Base-by-base conservation (phyloP, 1,140 invertebrate species). In the Anastatus disparis region DNA sequence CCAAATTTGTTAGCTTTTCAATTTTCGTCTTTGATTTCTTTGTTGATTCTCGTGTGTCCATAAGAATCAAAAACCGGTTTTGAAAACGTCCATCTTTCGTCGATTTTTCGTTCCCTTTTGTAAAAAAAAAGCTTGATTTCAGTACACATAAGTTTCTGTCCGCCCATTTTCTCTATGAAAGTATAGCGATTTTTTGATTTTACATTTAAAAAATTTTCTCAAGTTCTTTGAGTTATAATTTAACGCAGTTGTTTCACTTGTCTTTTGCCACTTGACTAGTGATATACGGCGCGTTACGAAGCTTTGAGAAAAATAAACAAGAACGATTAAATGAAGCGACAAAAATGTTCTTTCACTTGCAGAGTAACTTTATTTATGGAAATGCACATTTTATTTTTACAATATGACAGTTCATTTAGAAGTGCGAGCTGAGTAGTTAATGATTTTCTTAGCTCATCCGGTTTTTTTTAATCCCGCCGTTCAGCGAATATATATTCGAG, bases 301-400 rank as follows among this genome's bases (percentile, higher is more conserved):
- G 27, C n/a, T n/a, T n/a, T n/a, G 56, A 3, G 24, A 66, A 12
- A 31, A 31, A 50, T 50, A 59, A 22, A 50, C 20, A 58, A 20
- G 10, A 62, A n/a, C 10, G 31, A 6, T 10, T 35, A 35, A 6
- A 35, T 35, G 44, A 46, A 22, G 68, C 22, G 61, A 70, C 68
- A 64, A 70, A 70, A 70, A 50, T 44, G 44, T 46, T 61, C 42
- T 6, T 24, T 20, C 67, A 22, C 56, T 24, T 20, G 13, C 31
- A 17, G 58, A 17, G n/a, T 15, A 15, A 17, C 55, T 46, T 6
- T 70, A 70, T 70, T 70, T 70, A 64, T 70, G 68, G 61, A 70
- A 70, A 70, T 63, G 68, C 61, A 44, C 59, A 58, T 50, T 70
- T n/a, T 55, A 55, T 70, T 63, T 55, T 70, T 48, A 40, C 48